Evolutionary conservation across 2,888 invertebrate species (phyloP), one percentile per base, ranked within the genome.

Genomic region (Euclidia mi): DNA sequence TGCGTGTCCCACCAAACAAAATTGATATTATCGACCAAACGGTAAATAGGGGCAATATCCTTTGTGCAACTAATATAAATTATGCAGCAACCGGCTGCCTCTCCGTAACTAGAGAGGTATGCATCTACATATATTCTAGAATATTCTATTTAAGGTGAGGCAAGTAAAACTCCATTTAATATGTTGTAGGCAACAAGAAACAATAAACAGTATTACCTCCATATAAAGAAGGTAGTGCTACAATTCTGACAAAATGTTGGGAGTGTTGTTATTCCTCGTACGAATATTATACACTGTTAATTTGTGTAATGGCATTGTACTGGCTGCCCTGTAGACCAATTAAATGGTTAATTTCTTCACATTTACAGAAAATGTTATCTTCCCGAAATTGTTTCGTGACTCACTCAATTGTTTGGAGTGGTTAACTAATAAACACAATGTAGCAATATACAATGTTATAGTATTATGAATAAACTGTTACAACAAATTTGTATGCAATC

Each of bases 301-400:
- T 82, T 82, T 82, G 81, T 72, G 55, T 82, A 82, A 82, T 82
- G 69, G 78, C 61, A 63, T 62, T 47, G 60, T 52, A 46, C 49
- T 15, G 35, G 38, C 32, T 32, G 20, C 65, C 68, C 59, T 38
- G 38, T 29, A 44, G 58, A 38, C 64, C 47, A 70, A 60, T 67
- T 73, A 56, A 67, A 53, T 41, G 41, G 44, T 41, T 58, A 65
- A 65, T 65, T 74, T 60, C 52, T 60, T 60, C 46, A 56, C 44
- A 71, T 72, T 75, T 65, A 34, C 76, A 72, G 75, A 71, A 49
- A 65, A 56, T 71, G 46, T 65, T 65, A 55, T 55, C 55, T 55
- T 58, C 57, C 18, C 41, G 45, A 45, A 57, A 61, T 53, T 62
- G 47, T 68, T 53, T 50, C 17, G 37, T 40, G 38, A 59, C 20